Percentiles rank a stretch among this genome's conserved stretches.
Evolutionary conservation across 2,113 vertebrate species (phyloP).

Genomic region (Passer montanus): DNA sequence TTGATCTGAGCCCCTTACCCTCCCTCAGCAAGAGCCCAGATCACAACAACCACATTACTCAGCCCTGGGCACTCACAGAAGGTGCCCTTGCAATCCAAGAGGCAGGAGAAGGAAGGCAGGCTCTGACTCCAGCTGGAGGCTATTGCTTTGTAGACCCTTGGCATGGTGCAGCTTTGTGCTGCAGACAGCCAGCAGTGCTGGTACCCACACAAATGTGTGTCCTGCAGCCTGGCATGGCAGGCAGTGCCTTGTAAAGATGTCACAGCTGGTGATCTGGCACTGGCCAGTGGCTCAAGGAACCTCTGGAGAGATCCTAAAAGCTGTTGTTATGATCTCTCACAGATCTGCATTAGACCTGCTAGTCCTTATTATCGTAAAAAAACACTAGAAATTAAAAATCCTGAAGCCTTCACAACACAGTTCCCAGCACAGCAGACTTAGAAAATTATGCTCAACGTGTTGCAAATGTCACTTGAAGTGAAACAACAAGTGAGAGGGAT

Average conservation of each 20-base stretch:
- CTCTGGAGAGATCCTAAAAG: background rate
- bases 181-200: background rate
- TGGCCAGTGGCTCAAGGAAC: background rate
- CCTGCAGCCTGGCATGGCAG: background rate
- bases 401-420: background rate
- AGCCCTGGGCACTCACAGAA: background rate
- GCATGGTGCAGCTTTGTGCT: background rate
- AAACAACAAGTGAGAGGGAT: background rate
- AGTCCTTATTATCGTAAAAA: background rate
- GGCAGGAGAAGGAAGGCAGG: background rate
- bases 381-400: background rate
- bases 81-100: background rate
- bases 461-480: background rate
- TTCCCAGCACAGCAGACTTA: background rate
- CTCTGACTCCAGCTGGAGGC: background rate
- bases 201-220: background rate
- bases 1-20: background rate
- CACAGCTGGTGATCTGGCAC: background rate
- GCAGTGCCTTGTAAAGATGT: background rate
- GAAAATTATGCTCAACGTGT: background rate
- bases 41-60: background rate
- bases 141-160: background rate
- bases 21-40: background rate
- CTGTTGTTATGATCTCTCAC: background rate
- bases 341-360: background rate